These are phyloP conservation scores for Gastrophysa polygoni DNA, from an alignment of 2,888 invertebrate genomes.

Conservation along the genomic window DNA sequence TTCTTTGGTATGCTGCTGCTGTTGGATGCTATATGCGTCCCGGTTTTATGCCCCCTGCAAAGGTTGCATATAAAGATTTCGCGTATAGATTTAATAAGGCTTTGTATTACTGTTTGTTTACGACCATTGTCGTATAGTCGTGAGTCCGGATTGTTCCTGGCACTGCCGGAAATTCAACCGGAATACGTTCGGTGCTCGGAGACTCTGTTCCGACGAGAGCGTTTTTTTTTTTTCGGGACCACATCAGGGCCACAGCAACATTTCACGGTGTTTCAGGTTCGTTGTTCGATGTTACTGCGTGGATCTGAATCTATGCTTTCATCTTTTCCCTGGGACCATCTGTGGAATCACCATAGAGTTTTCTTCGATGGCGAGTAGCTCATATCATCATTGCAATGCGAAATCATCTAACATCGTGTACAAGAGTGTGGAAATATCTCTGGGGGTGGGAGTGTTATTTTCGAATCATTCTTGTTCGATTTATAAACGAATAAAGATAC, in stretches of 20 bases:
- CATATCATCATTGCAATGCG: too few species aligned
- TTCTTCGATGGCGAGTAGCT: too few species aligned
- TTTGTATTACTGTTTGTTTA: slow-evolving; percentile 43
- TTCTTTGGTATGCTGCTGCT: neutral
- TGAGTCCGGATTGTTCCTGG: slow-evolving; percentile 8
- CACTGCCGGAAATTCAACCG: slow-evolving; percentile 5
- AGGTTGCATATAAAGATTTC: slow-evolving; percentile 38
- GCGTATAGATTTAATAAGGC: slow-evolving; percentile 43
- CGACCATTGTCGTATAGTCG: slow-evolving; percentile 17
- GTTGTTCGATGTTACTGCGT: too few species aligned
- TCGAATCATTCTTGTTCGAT: too few species aligned
- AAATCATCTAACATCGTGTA: too few species aligned
- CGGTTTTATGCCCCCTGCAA: slow-evolving; percentile 19
- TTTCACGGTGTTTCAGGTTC: too few species aligned
- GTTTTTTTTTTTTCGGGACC: neutral
- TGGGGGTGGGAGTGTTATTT: too few species aligned
- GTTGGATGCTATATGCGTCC: neutral
- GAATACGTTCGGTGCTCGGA: neutral
- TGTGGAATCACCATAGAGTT: too few species aligned
- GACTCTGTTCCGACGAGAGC: neutral
- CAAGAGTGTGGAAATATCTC: too few species aligned
- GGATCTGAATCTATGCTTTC: too few species aligned
- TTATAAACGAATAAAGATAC: too few species aligned
- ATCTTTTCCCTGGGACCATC: too few species aligned
- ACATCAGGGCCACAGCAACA: neutral